Base-by-base conservation (phyloP, 2,797 vertebrate species). In the Percopsis omiscomaycus region DNA sequence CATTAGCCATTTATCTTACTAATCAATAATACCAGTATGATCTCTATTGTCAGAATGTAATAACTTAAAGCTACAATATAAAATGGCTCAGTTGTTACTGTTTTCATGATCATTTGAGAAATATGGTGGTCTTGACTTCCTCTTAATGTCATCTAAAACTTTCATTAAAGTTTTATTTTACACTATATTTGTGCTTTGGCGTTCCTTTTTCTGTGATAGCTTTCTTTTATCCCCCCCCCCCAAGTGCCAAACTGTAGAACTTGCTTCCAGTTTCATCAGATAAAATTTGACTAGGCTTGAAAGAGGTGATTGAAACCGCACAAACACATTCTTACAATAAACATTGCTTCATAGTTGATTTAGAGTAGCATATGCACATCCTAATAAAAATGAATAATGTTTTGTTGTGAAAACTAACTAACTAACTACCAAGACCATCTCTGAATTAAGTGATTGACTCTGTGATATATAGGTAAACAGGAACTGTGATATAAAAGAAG, bases 241-340 rank as follows among this genome's bases (percentile, higher is more conserved):
- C 29, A 2, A 45, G 63, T 69, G 59, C 27, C 54, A 63, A 78
- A 74, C 58, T 58, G 51, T 47, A 65, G 54, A 69, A 64, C 74
- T 80, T 87, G 51, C 78, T 71, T 72, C 49, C 16, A 50, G 66
- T 80, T 82, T 84, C 80, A 72, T 86, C 80, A 81, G 68, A 66
- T 77, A 47, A 59, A 68, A 72, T 71, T 65, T 72, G 68, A 79
- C 54, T 48, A 78, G 63, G 72, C 61, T 73, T 61, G 29, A 78
- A 72, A 80, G 61, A 71, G 59, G 70, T 61, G 4, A 68, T 45
- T n/a, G 30, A 71, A 74, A 71, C 61, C 28, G 70, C 53, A 64
- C 59, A 69, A 71, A 65, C 15, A 69, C 50, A 48, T 73, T 30
- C 42, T 4, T 74, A 60, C 30, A 28, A 51, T 75, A 29, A 74